phyloP scores from a whole-genome alignment of 1,140 invertebrate species.

The Bicyclus anynana region DNA sequence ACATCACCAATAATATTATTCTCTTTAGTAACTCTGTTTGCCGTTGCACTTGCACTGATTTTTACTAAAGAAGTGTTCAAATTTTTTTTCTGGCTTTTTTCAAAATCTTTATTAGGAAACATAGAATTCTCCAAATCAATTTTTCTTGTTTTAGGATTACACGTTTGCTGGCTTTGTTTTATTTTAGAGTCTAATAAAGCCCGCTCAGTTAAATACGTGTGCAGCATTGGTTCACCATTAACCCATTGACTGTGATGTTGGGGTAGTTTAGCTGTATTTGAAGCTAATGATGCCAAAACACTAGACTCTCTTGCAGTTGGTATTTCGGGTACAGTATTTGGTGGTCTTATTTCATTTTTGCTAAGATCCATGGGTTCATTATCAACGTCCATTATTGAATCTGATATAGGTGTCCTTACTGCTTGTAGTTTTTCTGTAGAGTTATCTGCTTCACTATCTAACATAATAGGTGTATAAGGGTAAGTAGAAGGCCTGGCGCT shows the following conservation, averaged over 20 bases:
- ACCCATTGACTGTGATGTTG: slow-evolving; percentile 77
- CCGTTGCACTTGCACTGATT: slow-evolving; percentile 26
- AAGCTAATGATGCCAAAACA: slow-evolving; percentile 80
- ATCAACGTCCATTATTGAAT: slow-evolving; percentile 46
- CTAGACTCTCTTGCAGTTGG: slow-evolving; percentile 80
- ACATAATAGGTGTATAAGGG: slow-evolving; percentile 77
- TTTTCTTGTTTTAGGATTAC: slow-evolving; percentile 56
- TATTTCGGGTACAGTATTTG: slow-evolving; percentile 71
- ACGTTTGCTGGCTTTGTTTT: slow-evolving; percentile 80
- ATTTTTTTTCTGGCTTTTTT: slow-evolving; percentile 18
- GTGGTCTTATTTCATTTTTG: slow-evolving; percentile 59
- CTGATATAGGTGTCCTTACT: slow-evolving; percentile 33
- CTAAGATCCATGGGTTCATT: slow-evolving; percentile 80
- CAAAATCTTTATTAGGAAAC: slow-evolving; percentile 32
- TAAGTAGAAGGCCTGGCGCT: slow-evolving; percentile 79
- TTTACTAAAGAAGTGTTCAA: slow-evolving; percentile 10
- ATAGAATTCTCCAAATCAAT: slow-evolving; percentile 48
- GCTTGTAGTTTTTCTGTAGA: slow-evolving; percentile 44
- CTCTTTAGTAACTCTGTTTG: slow-evolving; percentile 2
- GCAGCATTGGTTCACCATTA: slow-evolving; percentile 81
- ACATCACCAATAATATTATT: slow-evolving; percentile 31
- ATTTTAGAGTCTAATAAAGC: slow-evolving; percentile 85
- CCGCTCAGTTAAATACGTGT: slow-evolving; percentile 86
- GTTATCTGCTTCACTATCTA: slow-evolving; percentile 47
- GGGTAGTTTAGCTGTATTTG: slow-evolving; percentile 80